A percentile compares a stretch with the other conserved stretches of the same genome.
Evolutionary conservation across 2,797 vertebrate genomes (phyloP).

Genomic region (Vireo griseus): DNA sequence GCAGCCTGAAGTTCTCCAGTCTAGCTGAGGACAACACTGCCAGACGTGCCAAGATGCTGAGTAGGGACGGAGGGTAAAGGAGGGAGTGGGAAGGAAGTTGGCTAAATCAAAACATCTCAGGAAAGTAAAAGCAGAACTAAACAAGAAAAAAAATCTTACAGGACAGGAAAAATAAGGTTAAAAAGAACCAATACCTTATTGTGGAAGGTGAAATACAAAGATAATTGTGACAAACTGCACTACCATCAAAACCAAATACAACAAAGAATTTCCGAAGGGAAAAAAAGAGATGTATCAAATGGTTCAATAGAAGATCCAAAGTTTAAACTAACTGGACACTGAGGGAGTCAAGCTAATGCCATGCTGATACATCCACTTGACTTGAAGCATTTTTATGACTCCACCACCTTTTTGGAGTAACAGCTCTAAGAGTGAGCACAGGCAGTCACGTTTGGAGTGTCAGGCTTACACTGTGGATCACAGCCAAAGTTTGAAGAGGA

Average conservation of each 20-base stretch:
- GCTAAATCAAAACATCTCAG: background rate
- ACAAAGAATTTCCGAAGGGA: background rate
- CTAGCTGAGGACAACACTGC: background rate
- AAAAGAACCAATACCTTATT: background rate
- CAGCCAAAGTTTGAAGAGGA: background rate
- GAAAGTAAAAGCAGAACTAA: background rate
- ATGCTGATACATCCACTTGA: background rate
- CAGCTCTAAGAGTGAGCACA: background rate
- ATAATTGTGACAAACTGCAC: background rate
- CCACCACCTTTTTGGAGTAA: background rate
- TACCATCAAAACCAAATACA: background rate
- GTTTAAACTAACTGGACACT: background rate
- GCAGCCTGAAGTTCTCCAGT: background rate
- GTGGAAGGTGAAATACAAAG: background rate
- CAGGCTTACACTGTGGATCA: background rate
- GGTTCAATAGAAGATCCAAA: background rate
- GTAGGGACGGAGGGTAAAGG: background rate
- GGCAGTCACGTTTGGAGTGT: background rate
- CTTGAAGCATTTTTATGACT: background rate
- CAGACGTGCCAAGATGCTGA: background rate
- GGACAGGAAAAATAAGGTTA: background rate
- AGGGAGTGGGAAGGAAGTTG: background rate
- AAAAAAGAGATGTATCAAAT: background rate
- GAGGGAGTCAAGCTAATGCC: background rate
- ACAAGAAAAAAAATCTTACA: background rate